These are phyloP conservation scores for Pherbina coryleti DNA, from an alignment of 2,888 invertebrate genomes.

Conservation along the genomic window DNA sequence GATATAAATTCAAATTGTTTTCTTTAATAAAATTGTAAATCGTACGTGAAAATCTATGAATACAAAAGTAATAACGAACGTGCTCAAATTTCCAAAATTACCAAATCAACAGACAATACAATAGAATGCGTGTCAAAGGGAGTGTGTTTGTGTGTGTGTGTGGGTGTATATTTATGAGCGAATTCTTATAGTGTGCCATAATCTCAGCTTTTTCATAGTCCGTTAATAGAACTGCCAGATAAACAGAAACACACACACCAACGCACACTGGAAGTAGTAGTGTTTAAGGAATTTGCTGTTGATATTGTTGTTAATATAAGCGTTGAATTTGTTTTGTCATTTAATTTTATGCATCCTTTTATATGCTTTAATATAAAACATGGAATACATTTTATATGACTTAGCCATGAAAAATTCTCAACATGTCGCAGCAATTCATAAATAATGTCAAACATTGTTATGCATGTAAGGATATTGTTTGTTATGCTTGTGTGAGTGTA, in stretches of 20 bases:
- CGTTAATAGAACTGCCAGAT: no score
- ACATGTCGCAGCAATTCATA: constrained; percentile 19
- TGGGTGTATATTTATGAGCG: no score
- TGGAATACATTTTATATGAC: constrained; percentile 16
- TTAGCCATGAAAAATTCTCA: not conserved
- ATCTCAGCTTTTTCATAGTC: no score
- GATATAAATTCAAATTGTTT: constrained; percentile 34
- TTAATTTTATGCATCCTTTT: constrained; percentile 2
- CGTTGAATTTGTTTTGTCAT: not conserved
- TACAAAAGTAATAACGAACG: constrained; percentile 36
- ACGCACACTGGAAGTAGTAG: not conserved
- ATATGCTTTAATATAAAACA: not conserved
- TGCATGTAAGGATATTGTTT: no score
- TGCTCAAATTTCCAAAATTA: not conserved
- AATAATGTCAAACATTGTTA: not conserved
- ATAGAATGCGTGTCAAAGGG: not conserved
- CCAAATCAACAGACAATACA: no score
- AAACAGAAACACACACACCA: not conserved
- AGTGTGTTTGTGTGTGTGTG: not conserved
- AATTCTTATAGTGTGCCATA: no score
- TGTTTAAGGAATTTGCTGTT: not conserved
- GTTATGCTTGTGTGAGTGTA: no score
- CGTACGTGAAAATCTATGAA: not conserved
- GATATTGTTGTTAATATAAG: not conserved
- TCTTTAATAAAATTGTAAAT: constrained; percentile 25